Evolutionary conservation across 2,797 vertebrate genomes (phyloP).

Genomic region (Linurgus olivaceus): DNA sequence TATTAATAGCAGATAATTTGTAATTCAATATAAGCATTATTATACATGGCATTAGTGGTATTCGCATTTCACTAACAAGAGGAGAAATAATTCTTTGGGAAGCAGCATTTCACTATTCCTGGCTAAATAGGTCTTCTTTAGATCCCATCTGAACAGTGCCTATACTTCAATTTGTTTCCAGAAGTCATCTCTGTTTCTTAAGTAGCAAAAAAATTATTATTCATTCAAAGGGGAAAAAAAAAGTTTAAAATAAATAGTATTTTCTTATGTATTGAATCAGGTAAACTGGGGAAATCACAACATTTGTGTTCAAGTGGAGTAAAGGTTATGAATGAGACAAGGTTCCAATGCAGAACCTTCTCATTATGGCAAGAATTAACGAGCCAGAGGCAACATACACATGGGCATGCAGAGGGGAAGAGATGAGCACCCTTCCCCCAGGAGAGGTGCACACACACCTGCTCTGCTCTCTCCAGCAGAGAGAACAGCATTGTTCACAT

Average conservation of each 20-base stretch:
- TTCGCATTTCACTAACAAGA: background rate
- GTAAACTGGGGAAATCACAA: background rate
- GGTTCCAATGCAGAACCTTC: background rate
- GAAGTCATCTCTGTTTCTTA: background rate
- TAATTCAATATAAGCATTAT: background rate
- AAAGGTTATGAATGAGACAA: background rate
- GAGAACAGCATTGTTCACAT: accelerated
- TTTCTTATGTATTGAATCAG: background rate
- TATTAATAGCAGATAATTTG: background rate
- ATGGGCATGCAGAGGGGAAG: too few relatives aligned
- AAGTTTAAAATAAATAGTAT: background rate
- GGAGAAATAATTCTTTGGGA: background rate
- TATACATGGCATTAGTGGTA: background rate
- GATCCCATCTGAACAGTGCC: background rate
- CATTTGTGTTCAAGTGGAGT: background rate
- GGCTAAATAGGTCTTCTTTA: background rate
- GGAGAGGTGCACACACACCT: accelerated
- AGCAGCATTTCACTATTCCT: background rate
- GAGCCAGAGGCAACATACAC: background rate
- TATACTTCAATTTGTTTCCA: background rate
- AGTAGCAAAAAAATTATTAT: background rate
- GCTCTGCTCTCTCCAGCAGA: background rate
- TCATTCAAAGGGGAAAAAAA: background rate
- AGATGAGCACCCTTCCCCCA: accelerated
- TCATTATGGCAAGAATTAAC: background rate